These are phyloP conservation scores for Stegastes partitus DNA, from an alignment of 2,113 vertebrate species.

Conservation along the genomic window DNA sequence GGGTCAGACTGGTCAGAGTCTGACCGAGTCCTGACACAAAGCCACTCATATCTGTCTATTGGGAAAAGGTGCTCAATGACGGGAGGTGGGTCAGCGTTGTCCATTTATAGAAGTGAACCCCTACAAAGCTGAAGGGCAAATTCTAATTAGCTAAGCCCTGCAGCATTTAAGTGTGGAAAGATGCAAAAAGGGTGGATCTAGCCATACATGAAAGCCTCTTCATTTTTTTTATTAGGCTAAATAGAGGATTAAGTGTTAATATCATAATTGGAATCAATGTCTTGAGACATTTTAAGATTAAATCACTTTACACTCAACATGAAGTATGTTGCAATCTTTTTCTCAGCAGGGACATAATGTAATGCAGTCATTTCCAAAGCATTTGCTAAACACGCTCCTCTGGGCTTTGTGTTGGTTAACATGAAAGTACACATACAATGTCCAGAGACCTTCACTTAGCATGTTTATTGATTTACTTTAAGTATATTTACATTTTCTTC, in stretches of 20 bases:
- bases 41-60: slow-evolving; percentile 11
- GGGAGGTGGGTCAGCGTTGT: background rate
- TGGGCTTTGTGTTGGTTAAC: background rate
- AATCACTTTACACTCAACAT: background rate
- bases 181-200: background rate
- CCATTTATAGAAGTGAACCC: background rate
- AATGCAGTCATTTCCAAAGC: background rate
- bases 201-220: background rate
- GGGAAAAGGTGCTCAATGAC: slow-evolving; percentile 13
- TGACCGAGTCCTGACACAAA: slow-evolving; percentile 29
- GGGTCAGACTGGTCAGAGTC: slow-evolving; percentile 5
- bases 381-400: background rate
- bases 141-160: background rate
- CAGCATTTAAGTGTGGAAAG: background rate
- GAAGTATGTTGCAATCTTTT: background rate
- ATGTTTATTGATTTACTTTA: background rate
- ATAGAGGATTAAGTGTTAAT: background rate
- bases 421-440: background rate
- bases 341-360: background rate
- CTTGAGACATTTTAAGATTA: background rate
- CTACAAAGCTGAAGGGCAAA: background rate
- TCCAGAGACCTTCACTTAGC: background rate
- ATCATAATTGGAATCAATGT: background rate
- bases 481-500: background rate
- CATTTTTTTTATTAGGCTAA: background rate